Evolutionary conservation across 1,140 invertebrate genomes (phyloP).

Genomic region (Psix sp.): DNA sequence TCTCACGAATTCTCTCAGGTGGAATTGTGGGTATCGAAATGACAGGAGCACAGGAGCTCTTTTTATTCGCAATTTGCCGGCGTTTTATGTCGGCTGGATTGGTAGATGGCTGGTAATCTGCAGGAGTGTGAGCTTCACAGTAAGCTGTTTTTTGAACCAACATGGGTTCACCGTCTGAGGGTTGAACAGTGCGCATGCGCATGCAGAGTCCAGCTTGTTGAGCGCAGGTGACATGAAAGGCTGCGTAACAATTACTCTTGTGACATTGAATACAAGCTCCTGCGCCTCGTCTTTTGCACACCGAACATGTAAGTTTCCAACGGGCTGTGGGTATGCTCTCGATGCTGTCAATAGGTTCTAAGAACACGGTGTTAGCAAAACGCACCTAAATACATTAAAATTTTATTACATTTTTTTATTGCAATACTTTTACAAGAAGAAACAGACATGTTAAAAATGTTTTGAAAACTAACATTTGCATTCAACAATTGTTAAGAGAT

Average conservation of each 20-base stretch:
- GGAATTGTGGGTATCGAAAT: slow-evolving; percentile 97
- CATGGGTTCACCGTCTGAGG: slow-evolving; percentile 83
- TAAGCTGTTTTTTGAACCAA: slow-evolving; percentile 96
- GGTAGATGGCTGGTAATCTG: slow-evolving; percentile 80
- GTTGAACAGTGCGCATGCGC: slow-evolving; percentile 95
- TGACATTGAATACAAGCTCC: slow-evolving; percentile 99
- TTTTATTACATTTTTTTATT: slow-evolving; percentile 4
- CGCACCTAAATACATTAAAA: slow-evolving; percentile 79
- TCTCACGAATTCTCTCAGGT: slow-evolving; percentile 90
- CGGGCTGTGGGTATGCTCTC: slow-evolving; percentile 96
- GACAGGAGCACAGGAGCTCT: slow-evolving; percentile 91
- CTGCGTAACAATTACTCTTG: slow-evolving; percentile 96
- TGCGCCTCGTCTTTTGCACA: slow-evolving; percentile 95
- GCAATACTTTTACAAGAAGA: no score
- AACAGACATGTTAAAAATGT: no score
- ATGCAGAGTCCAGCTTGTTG: slow-evolving; percentile 96
- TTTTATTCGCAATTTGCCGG: slow-evolving; percentile 86
- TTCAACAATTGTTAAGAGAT: no score
- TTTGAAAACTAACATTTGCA: no score
- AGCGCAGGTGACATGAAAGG: slow-evolving; percentile 99
- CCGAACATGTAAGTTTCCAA: slow-evolving; percentile 96
- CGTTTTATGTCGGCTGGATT: slow-evolving; percentile 75
- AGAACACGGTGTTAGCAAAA: slow-evolving; percentile 97
- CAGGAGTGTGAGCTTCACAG: slow-evolving; percentile 95
- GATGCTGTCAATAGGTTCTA: slow-evolving; percentile 98